phyloP scores from a whole-genome alignment of 2,888 invertebrate genomes.

The Ctenicera cuprea region DNA sequence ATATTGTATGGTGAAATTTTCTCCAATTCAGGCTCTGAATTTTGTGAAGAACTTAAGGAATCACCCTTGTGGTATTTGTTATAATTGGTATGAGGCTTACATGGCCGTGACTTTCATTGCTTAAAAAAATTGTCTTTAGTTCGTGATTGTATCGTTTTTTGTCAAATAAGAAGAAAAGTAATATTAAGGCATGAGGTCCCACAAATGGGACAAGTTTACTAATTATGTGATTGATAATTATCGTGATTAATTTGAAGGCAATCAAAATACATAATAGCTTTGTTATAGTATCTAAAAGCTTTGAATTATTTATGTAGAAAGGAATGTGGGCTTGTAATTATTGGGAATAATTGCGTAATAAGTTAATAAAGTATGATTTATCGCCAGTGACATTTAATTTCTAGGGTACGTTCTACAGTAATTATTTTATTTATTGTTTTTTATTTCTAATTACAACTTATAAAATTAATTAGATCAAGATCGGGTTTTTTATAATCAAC shows the following conservation, averaged over 20 bases:
- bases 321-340: too few species aligned
- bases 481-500: too few species aligned
- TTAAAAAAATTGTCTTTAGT: constrained; percentile 82
- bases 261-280: too few species aligned
- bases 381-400: constrained; percentile 6
- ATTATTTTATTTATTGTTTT: constrained; percentile 17
- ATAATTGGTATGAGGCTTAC: constrained; percentile 85
- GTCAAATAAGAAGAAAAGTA: constrained; percentile 71
- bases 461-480: constrained; percentile 2
- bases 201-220: constrained; percentile 78
- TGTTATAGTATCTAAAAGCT: too few species aligned
- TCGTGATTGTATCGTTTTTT: constrained; percentile 81
- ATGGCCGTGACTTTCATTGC: constrained; percentile 80
- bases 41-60: constrained; percentile 81
- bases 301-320: too few species aligned
- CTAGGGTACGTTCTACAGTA: constrained; percentile 10
- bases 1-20: constrained; percentile 83
- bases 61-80: constrained; percentile 80
- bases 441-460: neutral
- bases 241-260: too few species aligned
- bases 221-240: constrained; percentile 53
- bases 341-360: neutral
- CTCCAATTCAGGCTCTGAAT: constrained; percentile 83
- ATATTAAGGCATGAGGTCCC: constrained; percentile 72
- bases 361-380: neutral